Conservation (phyloP, 2,113 vertebrate genomes). For the Oreochromis niloticus region DNA sequence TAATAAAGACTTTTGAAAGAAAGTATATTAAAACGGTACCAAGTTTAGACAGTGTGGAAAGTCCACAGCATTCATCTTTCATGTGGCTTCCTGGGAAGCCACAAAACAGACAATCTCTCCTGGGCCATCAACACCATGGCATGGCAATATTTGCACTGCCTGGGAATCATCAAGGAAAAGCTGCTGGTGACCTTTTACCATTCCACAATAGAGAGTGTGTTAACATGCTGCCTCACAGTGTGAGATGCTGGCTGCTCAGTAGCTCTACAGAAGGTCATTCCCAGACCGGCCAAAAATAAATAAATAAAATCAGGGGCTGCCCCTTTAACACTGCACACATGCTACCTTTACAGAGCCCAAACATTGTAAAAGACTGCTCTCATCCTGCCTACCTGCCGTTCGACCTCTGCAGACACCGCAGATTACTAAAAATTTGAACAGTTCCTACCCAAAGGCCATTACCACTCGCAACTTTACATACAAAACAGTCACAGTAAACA, state of each 20-base stretch:
- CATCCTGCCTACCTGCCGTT: neutral
- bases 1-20: neutral
- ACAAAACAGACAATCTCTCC: neutral
- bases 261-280: neutral
- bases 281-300: neutral
- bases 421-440: neutral
- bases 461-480: neutral
- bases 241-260: neutral
- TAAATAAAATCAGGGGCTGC: neutral
- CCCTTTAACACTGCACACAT: neutral
- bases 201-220: neutral
- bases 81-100: neutral
- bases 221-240: neutral
- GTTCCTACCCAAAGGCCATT: neutral
- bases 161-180: neutral
- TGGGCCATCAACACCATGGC: neutral
- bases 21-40: neutral
- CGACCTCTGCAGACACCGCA: neutral
- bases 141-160: neutral
- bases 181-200: neutral
- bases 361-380: neutral
- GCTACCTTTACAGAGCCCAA: neutral
- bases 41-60: neutral
- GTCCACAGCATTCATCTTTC: neutral
- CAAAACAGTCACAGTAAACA: neutral